Evolutionary conservation across 2,113 vertebrate species (phyloP), one percentile per base, ranked within the genome.

Genomic region (Anoura caudifer): DNA sequence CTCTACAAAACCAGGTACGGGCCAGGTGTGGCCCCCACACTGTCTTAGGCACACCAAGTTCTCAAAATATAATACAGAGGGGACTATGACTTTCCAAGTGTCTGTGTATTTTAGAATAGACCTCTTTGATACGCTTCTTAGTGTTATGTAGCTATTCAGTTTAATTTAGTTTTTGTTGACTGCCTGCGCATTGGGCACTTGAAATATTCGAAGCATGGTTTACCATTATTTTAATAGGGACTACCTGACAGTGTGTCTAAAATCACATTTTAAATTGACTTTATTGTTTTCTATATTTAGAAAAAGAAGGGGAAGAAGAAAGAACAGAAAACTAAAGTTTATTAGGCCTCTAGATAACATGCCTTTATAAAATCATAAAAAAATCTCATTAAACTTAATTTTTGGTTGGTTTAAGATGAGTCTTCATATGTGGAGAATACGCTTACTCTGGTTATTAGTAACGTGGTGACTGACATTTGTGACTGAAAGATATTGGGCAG

Each of bases 181-280:
- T 91, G 15, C 13, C 43, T 92, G 45, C 50, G 80, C 19, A 41
- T 54, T 36, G 24, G 76, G 11, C 17, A 59, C 17, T 94, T 94
- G 73, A 85, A 95, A 84, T 38, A n/a, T 65, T 83, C 92, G 75
- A 70, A 93, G 47, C 24, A 91, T 65, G 20, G 3, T 91, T 82
- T 96, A 80, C 59, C 38, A 79, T 92, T 54, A 73, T 92, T 84
- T 88, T 75, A 87, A 82, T 96, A 87, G 95, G 47, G 43, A 87
- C 88, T 88, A 54, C 72, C 11, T 88, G 73, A 77, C 19, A 67
- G 5, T 91, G 9, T 86, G 9, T 76, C 33, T 92, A 76, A 96
- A 94, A 77, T 38, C 36, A 67, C 75, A 69, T 26, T 82, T 56
- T 50, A 65, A 86, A 75, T 81, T 67, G 26, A 50, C 56, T 70